These are phyloP conservation scores for Phaenicophaeus curvirostris DNA, from an alignment of 2,797 vertebrate genomes.

Conservation along the genomic window DNA sequence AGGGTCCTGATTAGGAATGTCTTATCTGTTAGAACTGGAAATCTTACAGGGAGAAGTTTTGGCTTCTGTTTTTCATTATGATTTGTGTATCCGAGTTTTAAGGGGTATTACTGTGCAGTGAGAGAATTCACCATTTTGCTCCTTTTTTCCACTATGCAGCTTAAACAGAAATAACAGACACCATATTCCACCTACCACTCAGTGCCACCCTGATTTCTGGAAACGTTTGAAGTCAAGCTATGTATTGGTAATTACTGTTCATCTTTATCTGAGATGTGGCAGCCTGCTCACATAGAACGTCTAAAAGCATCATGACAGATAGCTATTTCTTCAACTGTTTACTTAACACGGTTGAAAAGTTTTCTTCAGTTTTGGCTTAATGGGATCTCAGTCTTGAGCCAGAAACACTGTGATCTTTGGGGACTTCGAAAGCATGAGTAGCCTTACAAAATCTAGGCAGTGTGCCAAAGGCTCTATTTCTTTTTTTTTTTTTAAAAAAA, in stretches of 20 bases:
- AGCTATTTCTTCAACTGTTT: conserved; percentile 16
- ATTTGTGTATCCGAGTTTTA: not conserved
- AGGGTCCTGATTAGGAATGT: not conserved
- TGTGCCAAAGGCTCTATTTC: conserved; percentile 77
- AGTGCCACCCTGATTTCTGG: not conserved
- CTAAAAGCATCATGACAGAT: not conserved
- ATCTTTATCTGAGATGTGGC: not conserved
- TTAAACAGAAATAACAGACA: not conserved
- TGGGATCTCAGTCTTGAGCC: conserved; percentile 34
- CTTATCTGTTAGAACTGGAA: not conserved
- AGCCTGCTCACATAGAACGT: not conserved
- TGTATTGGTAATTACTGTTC: not conserved
- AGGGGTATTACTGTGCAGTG: not conserved
- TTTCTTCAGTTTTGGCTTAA: conserved; percentile 31
- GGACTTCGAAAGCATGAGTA: conserved; percentile 50
- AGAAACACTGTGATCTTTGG: conserved; percentile 57
- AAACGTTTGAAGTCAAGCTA: not conserved
- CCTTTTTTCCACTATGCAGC: not conserved
- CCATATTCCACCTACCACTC: not conserved
- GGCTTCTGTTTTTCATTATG: not conserved
- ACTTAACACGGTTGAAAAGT: not conserved
- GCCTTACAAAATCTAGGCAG: conserved; percentile 78
- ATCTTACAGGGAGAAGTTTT: not conserved
- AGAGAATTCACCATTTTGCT: not conserved
- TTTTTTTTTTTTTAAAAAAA: not conserved